Percentiles rank a stretch among this genome's conserved stretches.
Conservation (phyloP, 2,797 vertebrate species). For the Mormyrus proboscirostris region DNA sequence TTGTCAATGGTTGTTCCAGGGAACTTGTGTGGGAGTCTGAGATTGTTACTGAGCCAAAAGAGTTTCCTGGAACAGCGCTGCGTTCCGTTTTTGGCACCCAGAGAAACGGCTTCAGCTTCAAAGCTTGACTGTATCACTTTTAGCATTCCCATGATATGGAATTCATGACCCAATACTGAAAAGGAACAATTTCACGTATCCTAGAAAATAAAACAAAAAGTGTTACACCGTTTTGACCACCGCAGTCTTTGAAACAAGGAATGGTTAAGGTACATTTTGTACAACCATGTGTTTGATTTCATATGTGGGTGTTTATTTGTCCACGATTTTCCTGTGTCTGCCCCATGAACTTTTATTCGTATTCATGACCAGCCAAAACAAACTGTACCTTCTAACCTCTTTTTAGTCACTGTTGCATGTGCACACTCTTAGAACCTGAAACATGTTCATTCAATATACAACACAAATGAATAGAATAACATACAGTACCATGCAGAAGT, state of each 20-base stretch:
- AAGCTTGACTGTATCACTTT: background rate
- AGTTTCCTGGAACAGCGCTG: background rate
- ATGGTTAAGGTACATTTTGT: background rate
- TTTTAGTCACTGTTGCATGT: background rate
- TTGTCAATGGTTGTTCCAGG: background rate
- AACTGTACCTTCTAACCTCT: slow-evolving; percentile 9
- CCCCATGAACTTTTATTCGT: slow-evolving; percentile 3
- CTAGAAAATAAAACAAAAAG: background rate
- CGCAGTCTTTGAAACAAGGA: background rate
- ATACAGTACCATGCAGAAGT: background rate
- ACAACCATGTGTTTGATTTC: slow-evolving; percentile 1
- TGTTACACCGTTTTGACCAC: background rate
- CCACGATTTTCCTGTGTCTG: background rate
- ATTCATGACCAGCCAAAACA: slow-evolving; percentile 14
- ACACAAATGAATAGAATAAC: background rate
- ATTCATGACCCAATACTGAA: background rate
- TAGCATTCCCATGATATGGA: background rate
- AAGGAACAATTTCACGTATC: background rate
- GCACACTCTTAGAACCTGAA: background rate
- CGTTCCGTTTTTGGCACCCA: background rate
- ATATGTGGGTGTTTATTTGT: slow-evolving; percentile 16
- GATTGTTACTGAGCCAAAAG: background rate
- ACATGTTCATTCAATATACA: background rate
- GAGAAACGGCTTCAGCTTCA: slow-evolving; percentile 3
- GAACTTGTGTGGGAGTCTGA: background rate